Conservation (phyloP, 92 coral and sea anemone species). For the Pocillopora meandrina region DNA sequence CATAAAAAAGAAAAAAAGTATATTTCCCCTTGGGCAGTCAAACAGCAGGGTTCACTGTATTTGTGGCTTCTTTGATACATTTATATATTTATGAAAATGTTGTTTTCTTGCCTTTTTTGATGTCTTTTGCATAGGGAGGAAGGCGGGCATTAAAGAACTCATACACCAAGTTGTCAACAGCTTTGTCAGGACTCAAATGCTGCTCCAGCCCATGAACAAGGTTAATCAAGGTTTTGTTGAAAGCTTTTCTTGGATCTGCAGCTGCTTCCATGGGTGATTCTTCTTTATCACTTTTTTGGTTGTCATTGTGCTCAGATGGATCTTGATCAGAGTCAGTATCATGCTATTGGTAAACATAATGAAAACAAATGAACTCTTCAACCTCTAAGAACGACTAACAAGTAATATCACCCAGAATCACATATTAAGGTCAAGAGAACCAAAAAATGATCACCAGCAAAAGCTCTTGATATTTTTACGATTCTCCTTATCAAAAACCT, state of each 20-base stretch:
- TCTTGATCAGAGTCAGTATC: slow-evolving; percentile 29
- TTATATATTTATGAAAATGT: background rate
- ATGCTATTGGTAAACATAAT: slow-evolving; percentile 1
- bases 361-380: background rate
- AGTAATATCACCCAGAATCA: background rate
- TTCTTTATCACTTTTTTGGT: slow-evolving; percentile 28
- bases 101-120: slow-evolving; percentile 32
- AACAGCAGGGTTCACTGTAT: too few relatives aligned
- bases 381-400: background rate
- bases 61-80: too few relatives aligned
- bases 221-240: slow-evolving; percentile 11
- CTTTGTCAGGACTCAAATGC: slow-evolving; percentile 71
- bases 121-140: slow-evolving; percentile 66
- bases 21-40: too few relatives aligned
- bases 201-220: slow-evolving; percentile 48
- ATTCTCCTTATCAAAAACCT: too few relatives aligned
- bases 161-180: slow-evolving; percentile 68
- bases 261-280: background rate
- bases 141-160: slow-evolving; percentile 77
- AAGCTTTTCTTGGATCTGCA: slow-evolving; percentile 9
- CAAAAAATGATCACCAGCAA: too few relatives aligned
- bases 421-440: too few relatives aligned
- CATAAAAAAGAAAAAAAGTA: too few relatives aligned
- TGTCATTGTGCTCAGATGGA: slow-evolving; percentile 9
- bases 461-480: too few relatives aligned